Evolutionary conservation across 2,113 vertebrate genomes (phyloP), one percentile per base, ranked within the genome.

Genomic region (Hymenochirus boettgeri): DNA sequence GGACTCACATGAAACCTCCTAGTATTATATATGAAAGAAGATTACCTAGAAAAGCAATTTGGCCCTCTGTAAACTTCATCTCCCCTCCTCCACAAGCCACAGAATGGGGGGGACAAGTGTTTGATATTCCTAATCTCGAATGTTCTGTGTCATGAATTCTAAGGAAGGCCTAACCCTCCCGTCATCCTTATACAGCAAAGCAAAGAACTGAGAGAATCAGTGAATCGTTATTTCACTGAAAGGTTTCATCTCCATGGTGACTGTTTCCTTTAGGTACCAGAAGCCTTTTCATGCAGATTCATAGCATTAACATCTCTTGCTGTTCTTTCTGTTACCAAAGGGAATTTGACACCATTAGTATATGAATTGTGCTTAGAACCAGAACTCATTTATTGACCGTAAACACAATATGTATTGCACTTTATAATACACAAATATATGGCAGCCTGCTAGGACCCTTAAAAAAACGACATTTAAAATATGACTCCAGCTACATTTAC

Each of bases 211-310:
- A 53, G 39, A 65, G n/a, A n/a, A n/a, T n/a, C n/a, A n/a, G n/a
- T n/a, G n/a, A n/a, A 11, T 33, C 56, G 37, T n/a, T 33, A 59
- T 69, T 60, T 58, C 55, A 42, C 48, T 58, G 39, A 48, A 53
- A 53, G 56, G 29, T 53, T 67, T 60, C 51, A 52, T 67, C 65
- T 60, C 65, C 65, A 67, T 67, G 65, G 24, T 24, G 56, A 67
- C 65, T 60, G 65, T 67, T 67, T 67, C 65, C 65, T 67, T 29
- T 53, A 27, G 65, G 65, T 67, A 60, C 65, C 65, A 37, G 31
- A 60, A 29, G 31, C 18, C 22, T 52, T 67, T 50, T 45, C 47
- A 9, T 59, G 17, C 26, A 59, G 4, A 27, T 52, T 19, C 19
- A 42, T 18, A 12, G 10, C 24, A 26, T 51, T 66, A 66, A 57